Evolutionary conservation across 1,140 invertebrate species (phyloP), one percentile per base, ranked within the genome.

Genomic region (Ceratoteleas bidentatus): DNA sequence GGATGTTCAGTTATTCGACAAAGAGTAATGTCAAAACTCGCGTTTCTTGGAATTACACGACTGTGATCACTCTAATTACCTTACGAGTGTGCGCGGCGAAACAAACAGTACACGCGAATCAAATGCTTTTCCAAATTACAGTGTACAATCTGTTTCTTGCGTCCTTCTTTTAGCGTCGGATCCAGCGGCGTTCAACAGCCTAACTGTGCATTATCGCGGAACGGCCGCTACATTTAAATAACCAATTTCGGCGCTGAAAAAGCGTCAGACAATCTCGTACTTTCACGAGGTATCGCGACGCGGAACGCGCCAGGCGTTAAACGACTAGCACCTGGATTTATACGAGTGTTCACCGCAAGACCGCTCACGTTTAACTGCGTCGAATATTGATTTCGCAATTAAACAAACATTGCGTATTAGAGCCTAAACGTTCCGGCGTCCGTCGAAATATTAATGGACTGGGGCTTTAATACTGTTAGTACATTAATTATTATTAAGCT

Each of bases 131-230:
- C 6, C 6, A 77, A 77, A 77, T 64, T 74, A 58, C 53, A 75
- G 72, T 45, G 13, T 66, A 47, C 16, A 60, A 77, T 69, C 58
- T 24, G 47, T 57, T 64, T 62, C 33, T 69, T 56, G 33, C 47
- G 49, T 76, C 50, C 68, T 45, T 58, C 58, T 65, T 64, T 70
- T 65, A 58, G 33, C 60, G 70, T 70, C 66, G 45, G 52, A 70
- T 33, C 16, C 10, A 69, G 10, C 34, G 2, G 57, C 13, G 50
- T 9, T 47, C 64, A 70, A 77, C 74, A 62, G 57, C 69, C 74
- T 64, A 77, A 77, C 65, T 62, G 50, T 70, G 64, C 58, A 57
- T 70, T 77, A 70, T 69, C 69, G 33, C 43, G 43, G 38, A 57
- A 57, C 74, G 50, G 50, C 69, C 40, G 13, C 34, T 52, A 68